A percentile compares a stretch with the other conserved stretches of the same genome.
Conservation (phyloP, 1,140 invertebrate genomes). For the Lordiphosa collinella region DNA sequence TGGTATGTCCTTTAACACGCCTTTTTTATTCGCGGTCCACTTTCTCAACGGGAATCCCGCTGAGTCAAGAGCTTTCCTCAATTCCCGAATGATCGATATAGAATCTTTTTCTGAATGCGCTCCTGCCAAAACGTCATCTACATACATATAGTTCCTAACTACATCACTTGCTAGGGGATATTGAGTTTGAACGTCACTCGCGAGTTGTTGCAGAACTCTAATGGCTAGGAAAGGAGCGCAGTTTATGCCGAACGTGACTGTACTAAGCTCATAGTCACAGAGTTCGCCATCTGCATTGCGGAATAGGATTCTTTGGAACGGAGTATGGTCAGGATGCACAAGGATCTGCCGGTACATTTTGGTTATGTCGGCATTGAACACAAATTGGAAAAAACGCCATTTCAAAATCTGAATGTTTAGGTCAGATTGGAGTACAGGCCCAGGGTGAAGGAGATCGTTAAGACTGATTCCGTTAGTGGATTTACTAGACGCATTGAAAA, state of each 20-base stretch:
- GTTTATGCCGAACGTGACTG: conserved; percentile 9
- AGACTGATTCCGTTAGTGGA: conserved; percentile 26
- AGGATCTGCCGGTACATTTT: conserved; percentile 49
- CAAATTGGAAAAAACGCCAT: conserved; percentile 22
- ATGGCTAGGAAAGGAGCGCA: not conserved
- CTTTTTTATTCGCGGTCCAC: no score
- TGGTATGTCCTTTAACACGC: not conserved
- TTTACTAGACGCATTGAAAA: conserved; percentile 42
- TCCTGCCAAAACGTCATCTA: not conserved
- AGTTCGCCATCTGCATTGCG: conserved; percentile 1
- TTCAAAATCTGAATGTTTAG: not conserved
- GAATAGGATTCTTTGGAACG: conserved; percentile 68
- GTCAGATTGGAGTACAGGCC: conserved; percentile 16
- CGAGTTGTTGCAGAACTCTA: not conserved
- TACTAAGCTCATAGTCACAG: not conserved
- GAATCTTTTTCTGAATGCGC: no score
- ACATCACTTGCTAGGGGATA: not conserved
- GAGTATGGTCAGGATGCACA: conserved; percentile 25
- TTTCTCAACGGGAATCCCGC: no score
- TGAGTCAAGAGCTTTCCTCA: no score
- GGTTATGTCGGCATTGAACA: conserved; percentile 51
- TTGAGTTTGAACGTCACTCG: not conserved
- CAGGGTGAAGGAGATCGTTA: conserved; percentile 22
- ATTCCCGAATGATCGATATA: no score
- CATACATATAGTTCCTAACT: not conserved